Conservation (phyloP, 2,113 vertebrate species). For the Arvicanthis niloticus region DNA sequence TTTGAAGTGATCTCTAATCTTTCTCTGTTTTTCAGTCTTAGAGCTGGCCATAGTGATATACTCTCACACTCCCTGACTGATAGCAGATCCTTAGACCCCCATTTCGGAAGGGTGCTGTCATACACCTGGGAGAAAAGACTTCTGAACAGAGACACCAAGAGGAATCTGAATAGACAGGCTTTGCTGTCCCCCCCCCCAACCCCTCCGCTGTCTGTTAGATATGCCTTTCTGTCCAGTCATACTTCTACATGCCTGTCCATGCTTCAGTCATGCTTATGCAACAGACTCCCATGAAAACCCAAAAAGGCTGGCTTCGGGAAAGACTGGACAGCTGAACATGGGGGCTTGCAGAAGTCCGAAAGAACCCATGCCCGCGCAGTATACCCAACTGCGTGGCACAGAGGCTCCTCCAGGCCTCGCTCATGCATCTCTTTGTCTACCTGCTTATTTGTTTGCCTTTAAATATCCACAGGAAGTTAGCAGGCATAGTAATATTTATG, state of each 20-base stretch:
- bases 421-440: not conserved
- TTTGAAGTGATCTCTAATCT: not conserved
- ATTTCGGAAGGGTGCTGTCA: not conserved
- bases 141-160: not conserved
- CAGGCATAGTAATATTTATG: not conserved
- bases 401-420: not conserved
- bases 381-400: not conserved
- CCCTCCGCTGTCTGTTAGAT: not conserved
- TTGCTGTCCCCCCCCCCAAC: not conserved
- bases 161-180: slow-evolving; percentile 50
- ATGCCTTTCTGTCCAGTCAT: not conserved
- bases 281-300: not conserved
- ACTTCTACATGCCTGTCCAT: not conserved
- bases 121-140: not conserved
- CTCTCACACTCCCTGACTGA: not conserved
- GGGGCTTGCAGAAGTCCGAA: not conserved
- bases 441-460: not conserved
- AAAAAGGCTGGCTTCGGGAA: not conserved
- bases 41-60: not conserved
- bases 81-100: not conserved
- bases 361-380: not conserved
- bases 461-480: not conserved
- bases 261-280: not conserved
- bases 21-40: not conserved
- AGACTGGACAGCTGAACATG: not conserved